Conservation (phyloP, 2,113 vertebrate species). For the Chionomys nivalis region DNA sequence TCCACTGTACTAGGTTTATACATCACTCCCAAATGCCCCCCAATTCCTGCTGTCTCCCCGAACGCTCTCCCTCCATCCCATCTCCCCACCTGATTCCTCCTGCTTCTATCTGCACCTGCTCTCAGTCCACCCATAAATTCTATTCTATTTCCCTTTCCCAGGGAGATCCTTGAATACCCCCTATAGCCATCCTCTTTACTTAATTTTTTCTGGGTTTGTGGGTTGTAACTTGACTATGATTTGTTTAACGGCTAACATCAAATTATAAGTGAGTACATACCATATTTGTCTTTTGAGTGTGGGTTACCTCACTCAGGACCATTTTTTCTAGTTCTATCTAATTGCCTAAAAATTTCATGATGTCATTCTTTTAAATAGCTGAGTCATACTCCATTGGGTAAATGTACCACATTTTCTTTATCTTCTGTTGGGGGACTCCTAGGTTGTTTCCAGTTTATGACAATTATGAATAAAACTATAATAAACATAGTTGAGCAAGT, state of each 20-base stretch:
- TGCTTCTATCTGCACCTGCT: no score
- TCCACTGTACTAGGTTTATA: background rate
- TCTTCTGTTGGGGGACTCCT: background rate
- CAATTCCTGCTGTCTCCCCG: background rate
- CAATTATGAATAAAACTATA: background rate
- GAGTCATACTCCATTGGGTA: background rate
- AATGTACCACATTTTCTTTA: background rate
- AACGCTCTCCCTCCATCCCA: background rate
- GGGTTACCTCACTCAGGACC: background rate
- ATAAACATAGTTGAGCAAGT: background rate
- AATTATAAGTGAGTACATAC: background rate
- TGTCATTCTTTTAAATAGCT: background rate
- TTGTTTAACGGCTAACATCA: background rate
- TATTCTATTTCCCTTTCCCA: background rate
- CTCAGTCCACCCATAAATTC: background rate
- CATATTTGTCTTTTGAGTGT: background rate
- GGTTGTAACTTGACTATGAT: background rate
- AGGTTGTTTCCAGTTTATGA: background rate
- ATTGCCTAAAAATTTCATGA: background rate
- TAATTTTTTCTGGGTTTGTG: background rate
- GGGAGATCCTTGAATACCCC: background rate
- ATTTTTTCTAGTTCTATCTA: background rate
- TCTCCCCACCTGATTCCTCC: background rate
- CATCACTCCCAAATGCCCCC: background rate
- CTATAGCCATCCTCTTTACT: background rate